phyloP scores from a whole-genome alignment of 2,888 invertebrate species.

The Dasypolia templi region DNA sequence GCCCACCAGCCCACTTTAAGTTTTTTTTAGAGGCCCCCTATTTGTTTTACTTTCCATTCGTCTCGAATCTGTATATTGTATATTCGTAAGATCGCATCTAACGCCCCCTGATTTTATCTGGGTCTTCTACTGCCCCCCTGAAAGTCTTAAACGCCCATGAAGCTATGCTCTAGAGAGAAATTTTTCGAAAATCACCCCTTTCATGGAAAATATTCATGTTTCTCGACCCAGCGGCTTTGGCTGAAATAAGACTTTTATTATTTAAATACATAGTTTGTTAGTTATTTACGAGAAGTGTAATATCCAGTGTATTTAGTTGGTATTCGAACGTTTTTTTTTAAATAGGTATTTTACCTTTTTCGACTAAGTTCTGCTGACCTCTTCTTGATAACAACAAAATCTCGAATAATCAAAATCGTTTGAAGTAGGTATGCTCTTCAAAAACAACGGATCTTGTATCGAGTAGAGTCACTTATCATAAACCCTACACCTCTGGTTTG shows the following conservation, averaged over 20 bases:
- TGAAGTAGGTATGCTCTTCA: constrained; percentile 17
- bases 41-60: no score
- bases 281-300: not conserved
- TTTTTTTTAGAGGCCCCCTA: no score
- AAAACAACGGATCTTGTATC: constrained; percentile 44
- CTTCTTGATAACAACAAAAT: constrained; percentile 11
- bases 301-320: not conserved
- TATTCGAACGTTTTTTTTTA: not conserved
- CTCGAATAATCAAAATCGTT: not conserved
- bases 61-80: no score
- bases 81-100: no score
- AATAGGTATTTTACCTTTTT: not conserved
- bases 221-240: not conserved
- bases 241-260: no score
- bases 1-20: no score
- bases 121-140: no score
- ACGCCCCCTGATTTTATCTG: no score
- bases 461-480: constrained; percentile 40
- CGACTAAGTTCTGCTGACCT: not conserved
- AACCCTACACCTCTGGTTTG: constrained; percentile 33
- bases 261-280: not conserved
- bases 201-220: no score
- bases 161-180: no score
- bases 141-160: no score
- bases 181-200: no score